These are phyloP conservation scores for Fissipunctia ypsillon DNA, from an alignment of 2,888 invertebrate species.

Conservation along the genomic window DNA sequence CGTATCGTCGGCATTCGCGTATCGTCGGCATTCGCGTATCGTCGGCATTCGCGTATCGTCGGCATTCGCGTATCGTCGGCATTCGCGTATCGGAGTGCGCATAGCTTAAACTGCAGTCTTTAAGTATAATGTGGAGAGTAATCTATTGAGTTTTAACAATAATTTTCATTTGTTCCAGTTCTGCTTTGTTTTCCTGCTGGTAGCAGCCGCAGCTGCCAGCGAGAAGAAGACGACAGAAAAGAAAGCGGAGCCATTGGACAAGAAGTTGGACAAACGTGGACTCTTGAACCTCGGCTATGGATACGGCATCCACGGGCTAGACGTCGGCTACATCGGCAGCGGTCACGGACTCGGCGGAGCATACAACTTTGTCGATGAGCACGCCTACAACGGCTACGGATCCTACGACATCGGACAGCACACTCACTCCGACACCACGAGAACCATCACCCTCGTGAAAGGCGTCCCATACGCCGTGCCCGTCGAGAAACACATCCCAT, in stretches of 20 bases:
- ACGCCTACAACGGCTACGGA: slow-evolving; percentile 72
- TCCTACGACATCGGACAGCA: slow-evolving; percentile 82
- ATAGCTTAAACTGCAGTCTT: too few relatives aligned
- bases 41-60: too few relatives aligned
- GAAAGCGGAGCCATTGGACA: slow-evolving; percentile 91
- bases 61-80: too few relatives aligned
- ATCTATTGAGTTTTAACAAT: background rate
- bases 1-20: too few relatives aligned
- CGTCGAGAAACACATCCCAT: slow-evolving; percentile 92
- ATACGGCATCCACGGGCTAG: slow-evolving; percentile 94
- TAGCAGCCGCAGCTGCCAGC: slow-evolving; percentile 93
- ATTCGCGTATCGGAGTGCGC: too few relatives aligned
- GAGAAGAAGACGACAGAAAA: slow-evolving; percentile 91
- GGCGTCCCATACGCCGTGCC: slow-evolving; percentile 91
- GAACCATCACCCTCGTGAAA: slow-evolving; percentile 92
- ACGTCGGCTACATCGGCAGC: slow-evolving; percentile 93
- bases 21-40: too few relatives aligned
- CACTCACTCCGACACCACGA: slow-evolving; percentile 90
- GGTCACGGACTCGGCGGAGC: slow-evolving; percentile 91
- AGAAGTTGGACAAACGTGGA: slow-evolving; percentile 96
- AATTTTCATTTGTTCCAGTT: slow-evolving; percentile 87
- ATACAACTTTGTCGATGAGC: slow-evolving; percentile 81
- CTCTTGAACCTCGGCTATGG: slow-evolving; percentile 95
- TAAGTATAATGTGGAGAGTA: too few relatives aligned
- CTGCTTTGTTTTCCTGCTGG: slow-evolving; percentile 94